These are phyloP conservation scores for Telmatherina bonti DNA, from an alignment of 2,797 vertebrate genomes.

Conservation along the genomic window DNA sequence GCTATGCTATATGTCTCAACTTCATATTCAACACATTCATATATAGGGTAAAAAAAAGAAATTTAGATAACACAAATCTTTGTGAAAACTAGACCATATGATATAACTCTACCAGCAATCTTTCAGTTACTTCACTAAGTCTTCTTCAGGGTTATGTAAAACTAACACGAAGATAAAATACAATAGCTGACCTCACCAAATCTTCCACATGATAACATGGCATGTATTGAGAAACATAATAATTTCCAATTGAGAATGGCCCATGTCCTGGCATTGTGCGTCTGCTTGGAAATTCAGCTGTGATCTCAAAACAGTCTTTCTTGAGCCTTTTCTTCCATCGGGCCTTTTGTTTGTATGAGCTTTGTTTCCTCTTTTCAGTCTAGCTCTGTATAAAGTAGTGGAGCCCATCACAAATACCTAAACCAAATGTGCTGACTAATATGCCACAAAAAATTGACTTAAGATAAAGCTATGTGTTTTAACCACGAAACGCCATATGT, in stretches of 20 bases:
- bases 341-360: constrained; percentile 33
- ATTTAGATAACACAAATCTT: constrained; percentile 3
- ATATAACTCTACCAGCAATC: constrained; percentile 5
- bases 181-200: constrained; percentile 21
- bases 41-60: constrained; percentile 22
- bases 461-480: too few species aligned
- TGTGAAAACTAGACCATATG: constrained; percentile 11
- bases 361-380: constrained; percentile 28
- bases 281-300: constrained; percentile 10
- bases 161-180: background rate
- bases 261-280: constrained; percentile 28
- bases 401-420: background rate
- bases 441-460: too few species aligned
- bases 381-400: background rate
- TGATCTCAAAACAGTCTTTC: constrained; percentile 12
- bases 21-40: constrained; percentile 26
- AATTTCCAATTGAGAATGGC: constrained; percentile 10
- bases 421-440: background rate
- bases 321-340: constrained; percentile 16
- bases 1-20: too few species aligned
- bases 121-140: background rate
- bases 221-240: constrained; percentile 16
- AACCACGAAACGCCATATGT: too few species aligned
- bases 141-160: background rate
- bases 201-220: background rate